Conservation (phyloP, 35 echinoderm and acorn worm genomes). For the Stichopus chloronotus region DNA sequence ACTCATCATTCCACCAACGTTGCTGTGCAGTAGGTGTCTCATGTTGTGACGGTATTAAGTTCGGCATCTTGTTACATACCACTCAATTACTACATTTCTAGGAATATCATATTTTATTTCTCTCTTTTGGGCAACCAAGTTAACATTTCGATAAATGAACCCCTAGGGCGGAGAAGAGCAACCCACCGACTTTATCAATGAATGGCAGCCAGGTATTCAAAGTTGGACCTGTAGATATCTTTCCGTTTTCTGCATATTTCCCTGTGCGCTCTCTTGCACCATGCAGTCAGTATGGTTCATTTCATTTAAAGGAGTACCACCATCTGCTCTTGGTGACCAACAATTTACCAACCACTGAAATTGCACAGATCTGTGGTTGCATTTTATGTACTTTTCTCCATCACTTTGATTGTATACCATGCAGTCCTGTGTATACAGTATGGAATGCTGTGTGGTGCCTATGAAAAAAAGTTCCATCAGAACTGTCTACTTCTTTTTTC, state of each 20-base stretch:
- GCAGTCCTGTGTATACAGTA: too few species aligned
- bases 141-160: background rate
- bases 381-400: too few species aligned
- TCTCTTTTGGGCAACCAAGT: background rate
- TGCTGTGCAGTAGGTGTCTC: background rate
- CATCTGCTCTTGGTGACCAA: background rate
- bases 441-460: too few species aligned
- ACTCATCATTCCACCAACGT: too few species aligned
- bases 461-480: too few species aligned
- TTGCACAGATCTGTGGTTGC: too few species aligned
- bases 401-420: too few species aligned
- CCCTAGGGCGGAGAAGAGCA: constrained; percentile 2
- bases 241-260: constrained; percentile 1
- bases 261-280: background rate
- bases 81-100: constrained; percentile 16
- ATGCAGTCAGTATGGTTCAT: background rate
- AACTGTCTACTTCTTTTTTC: too few species aligned
- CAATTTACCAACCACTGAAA: too few species aligned
- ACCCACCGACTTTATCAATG: background rate
- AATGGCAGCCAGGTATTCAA: constrained; percentile 7
- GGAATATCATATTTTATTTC: background rate
- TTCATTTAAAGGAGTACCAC: background rate
- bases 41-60: constrained; percentile 14
- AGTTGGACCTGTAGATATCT: background rate
- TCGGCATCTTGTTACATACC: background rate